These are phyloP conservation scores for Promerops cafer DNA, from an alignment of 2,113 vertebrate species.

Conservation along the genomic window DNA sequence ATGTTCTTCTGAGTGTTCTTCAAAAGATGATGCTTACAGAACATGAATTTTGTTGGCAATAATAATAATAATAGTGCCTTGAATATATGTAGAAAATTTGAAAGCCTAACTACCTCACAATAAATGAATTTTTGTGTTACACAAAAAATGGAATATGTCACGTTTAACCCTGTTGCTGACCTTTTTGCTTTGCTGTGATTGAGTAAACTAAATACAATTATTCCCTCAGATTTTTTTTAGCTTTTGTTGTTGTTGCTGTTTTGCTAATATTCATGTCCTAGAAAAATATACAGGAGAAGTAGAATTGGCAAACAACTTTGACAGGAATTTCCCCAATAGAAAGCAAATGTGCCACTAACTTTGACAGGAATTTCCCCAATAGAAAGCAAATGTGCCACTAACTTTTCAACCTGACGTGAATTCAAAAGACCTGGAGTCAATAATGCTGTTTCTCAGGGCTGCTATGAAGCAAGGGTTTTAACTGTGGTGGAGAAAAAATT, in stretches of 20 bases:
- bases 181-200: neutral
- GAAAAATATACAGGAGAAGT: neutral
- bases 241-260: neutral
- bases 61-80: neutral
- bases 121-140: neutral
- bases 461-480: neutral
- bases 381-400: neutral
- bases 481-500: neutral
- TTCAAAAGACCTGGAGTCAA: neutral
- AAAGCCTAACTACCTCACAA: neutral
- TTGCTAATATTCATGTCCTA: neutral
- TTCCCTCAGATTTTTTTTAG: neutral
- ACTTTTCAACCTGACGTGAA: neutral
- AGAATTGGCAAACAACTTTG: neutral
- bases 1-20: neutral
- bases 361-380: neutral
- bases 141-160: neutral
- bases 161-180: neutral
- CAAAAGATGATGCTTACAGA: neutral
- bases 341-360: neutral
- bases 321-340: neutral
- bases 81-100: neutral
- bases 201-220: neutral
- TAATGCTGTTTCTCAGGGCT: neutral
- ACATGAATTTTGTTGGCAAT: neutral